A percentile compares a stretch with the other conserved stretches of the same genome.
Evolutionary conservation across 2,797 vertebrate genomes (phyloP).

Genomic region (Danionella dracula): DNA sequence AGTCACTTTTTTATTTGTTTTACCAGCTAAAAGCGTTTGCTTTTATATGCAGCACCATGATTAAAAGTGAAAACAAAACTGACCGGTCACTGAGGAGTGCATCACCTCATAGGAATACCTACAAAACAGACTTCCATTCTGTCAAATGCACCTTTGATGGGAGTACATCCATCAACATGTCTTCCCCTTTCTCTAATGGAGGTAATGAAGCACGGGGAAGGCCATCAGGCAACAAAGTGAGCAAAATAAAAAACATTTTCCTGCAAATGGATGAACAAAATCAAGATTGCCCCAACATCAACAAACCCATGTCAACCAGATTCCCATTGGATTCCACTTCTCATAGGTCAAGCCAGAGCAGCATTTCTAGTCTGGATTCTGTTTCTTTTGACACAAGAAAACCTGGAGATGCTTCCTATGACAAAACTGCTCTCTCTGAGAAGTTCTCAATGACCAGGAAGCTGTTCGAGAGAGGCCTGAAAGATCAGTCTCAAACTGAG

Average conservation of each 20-base stretch:
- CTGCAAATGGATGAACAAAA: constrained; percentile 83
- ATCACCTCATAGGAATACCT: constrained; percentile 86
- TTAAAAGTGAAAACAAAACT: constrained; percentile 82
- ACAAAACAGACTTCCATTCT: constrained; percentile 86
- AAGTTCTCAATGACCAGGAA: constrained; percentile 85
- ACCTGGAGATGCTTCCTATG: constrained; percentile 69
- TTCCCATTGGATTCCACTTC: constrained; percentile 55
- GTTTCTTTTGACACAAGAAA: constrained; percentile 56
- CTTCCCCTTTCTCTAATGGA: constrained; percentile 57
- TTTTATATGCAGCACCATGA: constrained; percentile 65
- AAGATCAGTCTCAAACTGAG: constrained; percentile 25
- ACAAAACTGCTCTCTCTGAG: constrained; percentile 82
- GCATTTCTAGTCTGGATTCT: constrained; percentile 52
- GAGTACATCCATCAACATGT: constrained; percentile 54
- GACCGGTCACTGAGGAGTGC: constrained; percentile 77
- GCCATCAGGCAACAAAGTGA: constrained; percentile 71
- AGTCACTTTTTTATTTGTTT: neutral
- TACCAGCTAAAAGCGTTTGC: neutral
- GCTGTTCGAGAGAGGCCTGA: constrained; percentile 80
- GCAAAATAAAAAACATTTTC: constrained; percentile 86
- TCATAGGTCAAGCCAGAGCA: constrained; percentile 63
- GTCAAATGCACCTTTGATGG: constrained; percentile 87
- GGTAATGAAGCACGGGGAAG: constrained; percentile 60
- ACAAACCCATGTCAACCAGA: constrained; percentile 20
- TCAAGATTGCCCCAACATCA: constrained; percentile 47